Conservation (phyloP, 1,140 invertebrate species). For the Bombus terrestris region DNA sequence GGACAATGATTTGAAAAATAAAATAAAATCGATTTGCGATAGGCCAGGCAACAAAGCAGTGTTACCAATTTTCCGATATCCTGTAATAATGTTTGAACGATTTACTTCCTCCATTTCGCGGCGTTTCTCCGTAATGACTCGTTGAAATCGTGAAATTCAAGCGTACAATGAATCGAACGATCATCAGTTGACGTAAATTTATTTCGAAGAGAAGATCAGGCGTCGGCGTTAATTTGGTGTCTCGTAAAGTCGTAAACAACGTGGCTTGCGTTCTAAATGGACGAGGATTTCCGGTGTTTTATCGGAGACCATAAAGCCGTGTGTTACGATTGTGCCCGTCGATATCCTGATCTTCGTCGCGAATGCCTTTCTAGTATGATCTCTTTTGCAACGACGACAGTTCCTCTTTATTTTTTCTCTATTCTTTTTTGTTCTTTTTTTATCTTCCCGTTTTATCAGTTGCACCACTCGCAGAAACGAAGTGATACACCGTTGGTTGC, state of each 20-base stretch:
- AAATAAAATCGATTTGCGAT: slow-evolving; percentile 2
- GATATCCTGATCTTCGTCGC: slow-evolving; percentile 18
- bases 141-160: neutral
- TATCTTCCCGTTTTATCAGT: neutral
- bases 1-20: neutral
- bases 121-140: neutral
- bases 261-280: slow-evolving; percentile 8
- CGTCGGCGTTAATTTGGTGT: slow-evolving; percentile 28
- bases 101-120: neutral
- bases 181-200: slow-evolving; percentile 37
- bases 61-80: neutral
- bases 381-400: neutral
- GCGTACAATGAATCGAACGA: slow-evolving; percentile 35
- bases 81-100: slow-evolving; percentile 8
- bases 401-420: neutral
- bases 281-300: slow-evolving; percentile 36
- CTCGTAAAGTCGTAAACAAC: slow-evolving; percentile 36
- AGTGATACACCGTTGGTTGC: neutral
- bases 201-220: neutral
- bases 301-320: slow-evolving; percentile 32
- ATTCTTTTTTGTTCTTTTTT: neutral
- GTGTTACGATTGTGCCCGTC: neutral
- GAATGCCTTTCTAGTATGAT: slow-evolving; percentile 21
- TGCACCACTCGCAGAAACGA: neutral
- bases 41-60: neutral